Evolutionary conservation across 2,888 invertebrate genomes (phyloP).

Genomic region (Melanotus villosus): DNA sequence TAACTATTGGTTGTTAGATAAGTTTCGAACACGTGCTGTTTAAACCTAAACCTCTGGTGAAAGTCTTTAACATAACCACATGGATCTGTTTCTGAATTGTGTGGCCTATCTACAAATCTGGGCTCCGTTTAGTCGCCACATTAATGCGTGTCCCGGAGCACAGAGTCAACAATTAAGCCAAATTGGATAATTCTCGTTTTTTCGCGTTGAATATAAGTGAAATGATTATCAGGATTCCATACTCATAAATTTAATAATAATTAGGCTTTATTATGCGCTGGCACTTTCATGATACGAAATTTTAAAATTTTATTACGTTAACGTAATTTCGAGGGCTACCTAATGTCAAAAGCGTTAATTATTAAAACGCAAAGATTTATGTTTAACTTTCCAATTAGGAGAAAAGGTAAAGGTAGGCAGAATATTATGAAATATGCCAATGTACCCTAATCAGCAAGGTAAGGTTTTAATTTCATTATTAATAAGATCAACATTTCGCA

Average conservation of each 20-base stretch:
- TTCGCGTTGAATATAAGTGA: constrained; percentile 40
- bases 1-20: constrained; percentile 29
- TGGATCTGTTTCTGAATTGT: constrained; percentile 53
- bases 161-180: constrained; percentile 59
- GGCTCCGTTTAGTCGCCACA: constrained; percentile 61
- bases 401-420: constrained; percentile 32
- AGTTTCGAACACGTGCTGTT: constrained; percentile 31
- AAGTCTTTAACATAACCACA: constrained; percentile 42
- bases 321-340: constrained; percentile 20
- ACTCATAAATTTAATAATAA: constrained; percentile 42
- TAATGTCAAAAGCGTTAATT: constrained; percentile 37
- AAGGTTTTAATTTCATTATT: constrained; percentile 42
- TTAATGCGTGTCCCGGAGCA: constrained; percentile 61
- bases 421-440: constrained; percentile 35
- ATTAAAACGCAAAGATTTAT: constrained; percentile 34
- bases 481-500: constrained; percentile 42
- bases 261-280: constrained; percentile 40
- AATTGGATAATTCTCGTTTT: constrained; percentile 48
- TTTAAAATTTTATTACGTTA: constrained; percentile 28
- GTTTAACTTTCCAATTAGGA: constrained; percentile 32
- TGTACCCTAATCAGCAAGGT: constrained; percentile 39
- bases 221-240: constrained; percentile 40
- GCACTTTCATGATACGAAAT: constrained; percentile 27
- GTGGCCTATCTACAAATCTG: constrained; percentile 64
- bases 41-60: constrained; percentile 33